These are phyloP conservation scores for Anolis apletophallus DNA, from an alignment of 2,797 vertebrate species.

Conservation along the genomic window DNA sequence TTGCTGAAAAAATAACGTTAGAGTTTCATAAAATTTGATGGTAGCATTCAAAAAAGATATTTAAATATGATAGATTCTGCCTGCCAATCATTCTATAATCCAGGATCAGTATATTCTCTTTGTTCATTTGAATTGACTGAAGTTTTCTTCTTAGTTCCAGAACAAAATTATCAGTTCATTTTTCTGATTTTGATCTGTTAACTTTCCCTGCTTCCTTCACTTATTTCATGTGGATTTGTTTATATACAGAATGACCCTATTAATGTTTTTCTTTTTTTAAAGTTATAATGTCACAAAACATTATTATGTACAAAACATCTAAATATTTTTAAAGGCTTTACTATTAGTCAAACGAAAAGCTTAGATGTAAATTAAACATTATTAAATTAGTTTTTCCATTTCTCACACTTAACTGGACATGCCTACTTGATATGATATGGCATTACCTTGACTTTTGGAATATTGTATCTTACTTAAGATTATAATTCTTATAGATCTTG, in stretches of 20 bases:
- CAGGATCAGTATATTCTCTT: conserved; percentile 11
- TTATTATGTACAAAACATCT: too few species aligned
- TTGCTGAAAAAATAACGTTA: conserved; percentile 16
- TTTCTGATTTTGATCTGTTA: neutral
- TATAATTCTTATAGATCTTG: too few species aligned
- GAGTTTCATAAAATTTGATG: conserved; percentile 20
- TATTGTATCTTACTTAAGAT: too few species aligned
- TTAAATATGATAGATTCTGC: neutral
- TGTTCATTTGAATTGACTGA: neutral
- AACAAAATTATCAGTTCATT: neutral
- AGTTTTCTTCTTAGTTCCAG: neutral
- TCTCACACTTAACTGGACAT: too few species aligned
- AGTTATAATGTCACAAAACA: too few species aligned
- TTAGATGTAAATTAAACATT: too few species aligned
- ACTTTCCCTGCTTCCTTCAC: neutral
- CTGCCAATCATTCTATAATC: neutral
- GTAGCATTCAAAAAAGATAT: neutral
- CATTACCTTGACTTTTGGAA: too few species aligned
- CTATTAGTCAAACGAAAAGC: too few species aligned
- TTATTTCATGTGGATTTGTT: too few species aligned
- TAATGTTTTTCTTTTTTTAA: neutral
- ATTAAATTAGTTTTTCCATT: too few species aligned
- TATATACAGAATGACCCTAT: neutral
- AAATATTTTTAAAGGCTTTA: too few species aligned
- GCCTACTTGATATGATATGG: too few species aligned